These are phyloP conservation scores for Cairina moschata DNA, from an alignment of 2,113 vertebrate genomes.

Conservation along the genomic window DNA sequence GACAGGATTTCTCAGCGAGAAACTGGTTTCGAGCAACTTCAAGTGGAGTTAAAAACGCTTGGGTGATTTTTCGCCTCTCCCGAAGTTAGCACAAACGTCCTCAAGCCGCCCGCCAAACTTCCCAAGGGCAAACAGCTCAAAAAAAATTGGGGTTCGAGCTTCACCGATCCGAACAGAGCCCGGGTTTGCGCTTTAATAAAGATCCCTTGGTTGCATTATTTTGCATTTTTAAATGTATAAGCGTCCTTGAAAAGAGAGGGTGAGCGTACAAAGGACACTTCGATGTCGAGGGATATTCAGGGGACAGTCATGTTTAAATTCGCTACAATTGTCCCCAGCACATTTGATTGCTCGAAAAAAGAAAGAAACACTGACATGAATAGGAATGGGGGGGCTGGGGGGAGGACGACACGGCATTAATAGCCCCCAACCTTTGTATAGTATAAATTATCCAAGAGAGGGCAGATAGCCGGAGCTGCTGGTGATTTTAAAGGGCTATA, in stretches of 20 bases:
- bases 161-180: neutral
- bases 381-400: neutral
- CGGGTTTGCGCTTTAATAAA: neutral
- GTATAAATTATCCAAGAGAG: neutral
- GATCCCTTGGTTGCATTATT: neutral
- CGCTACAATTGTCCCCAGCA: neutral
- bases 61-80: neutral
- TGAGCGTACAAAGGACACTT: neutral
- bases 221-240: neutral
- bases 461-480: neutral
- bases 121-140: neutral
- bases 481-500: neutral
- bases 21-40: neutral
- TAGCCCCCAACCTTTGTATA: neutral
- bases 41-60: neutral
- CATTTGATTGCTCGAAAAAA: conserved; percentile 16
- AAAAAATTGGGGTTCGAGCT: neutral
- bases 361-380: neutral
- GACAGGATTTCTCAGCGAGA: neutral
- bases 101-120: neutral
- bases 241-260: neutral
- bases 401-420: neutral
- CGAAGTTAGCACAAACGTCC: neutral
- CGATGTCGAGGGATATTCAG: neutral
- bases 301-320: conserved; percentile 43